Evolutionary conservation across 1,140 invertebrate genomes (phyloP), one percentile per base, ranked within the genome.

Genomic region (Psilanteris sp.): DNA sequence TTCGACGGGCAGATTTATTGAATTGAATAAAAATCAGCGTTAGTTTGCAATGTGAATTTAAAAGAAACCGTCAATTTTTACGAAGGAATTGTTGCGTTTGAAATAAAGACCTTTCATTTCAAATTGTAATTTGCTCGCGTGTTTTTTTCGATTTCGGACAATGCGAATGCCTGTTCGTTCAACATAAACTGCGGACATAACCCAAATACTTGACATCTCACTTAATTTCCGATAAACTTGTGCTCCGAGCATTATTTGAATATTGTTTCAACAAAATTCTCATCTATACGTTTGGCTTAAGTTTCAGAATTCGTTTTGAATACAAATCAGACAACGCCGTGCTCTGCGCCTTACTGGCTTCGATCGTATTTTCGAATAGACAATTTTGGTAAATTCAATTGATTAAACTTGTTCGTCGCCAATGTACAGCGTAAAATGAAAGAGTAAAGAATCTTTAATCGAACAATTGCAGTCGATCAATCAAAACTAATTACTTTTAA

Each of bases 211-310:
- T 44, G 54, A 43, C 39, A 20, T 55, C 26, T 34, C 16, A 16
- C 10, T 43, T 44, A 57, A 57, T 27, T 54, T 34, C 34, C 24
- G 24, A 54, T 39, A 54, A 48, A 57, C 37, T 32, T 32, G 27
- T 24, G 37, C 26, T 9, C 1, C 22, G 29, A 29, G 15, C 29
- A 27, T 46, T 46, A 59, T 59, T 59, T 46, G 55, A 59, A 46
- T 59, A 46, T 46, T 59, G 55, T 59, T 44, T 44, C 37, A 15
- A 26, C 29, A 9, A 29, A 55, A 55, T 43, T 29, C 16, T 20
- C 36, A 41, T 39, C 9, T 4, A 31, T 9, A 13, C 37, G 20
- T 39, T 20, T 27, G 26, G 16, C 36, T 24, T 11, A 43, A 54
- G 29, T 39, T 54, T 15, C n/a, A 32, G 37, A 31, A 55, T 55